Base-by-base conservation (phyloP, 2,113 vertebrate species). In the Tenebrosternarchus preto region DNA sequence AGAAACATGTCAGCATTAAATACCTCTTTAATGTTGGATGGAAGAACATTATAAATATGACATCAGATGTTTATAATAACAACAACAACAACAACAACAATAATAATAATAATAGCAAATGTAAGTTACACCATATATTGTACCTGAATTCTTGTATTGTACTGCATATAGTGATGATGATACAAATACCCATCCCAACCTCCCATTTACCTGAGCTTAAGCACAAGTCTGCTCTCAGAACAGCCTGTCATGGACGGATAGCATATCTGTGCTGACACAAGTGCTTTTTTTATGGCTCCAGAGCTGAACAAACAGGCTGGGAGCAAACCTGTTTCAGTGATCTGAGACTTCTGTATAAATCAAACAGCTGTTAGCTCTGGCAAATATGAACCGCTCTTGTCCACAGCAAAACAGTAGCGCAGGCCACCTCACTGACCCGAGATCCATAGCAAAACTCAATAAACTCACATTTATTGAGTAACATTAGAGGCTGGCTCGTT, bases 361-460 rank as follows among this genome's bases (percentile, higher is more conserved):
- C 60, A 83, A 29, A 68, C 60, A 55, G 78, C 53, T 59, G 66
- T 80, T 83, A 73, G 82, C 66, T 25, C 73, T 64, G 50, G 76
- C 83, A 78, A 66, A 55, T 57, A 60, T 29, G 19, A 25, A 59
- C 24, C 50, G 15, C 56, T 59, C 53, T 61, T 55, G 59, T 59
- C 46, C 33, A 39, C 17, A 60, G 61, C 60, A 69, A 61, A 61
- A 39, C 39, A 75, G 76, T 64, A 69, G 78, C 16, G 9, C 57
- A 69, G 57, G 43, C 68, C 50, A 71, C 16, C 67, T 71, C 39
- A n/a, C 31, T 82, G 46, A 75, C 71, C 20, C 66, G 57, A 46
- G 56, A 71, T 55, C 82, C 80, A 72, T 78, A 80, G 71, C 86
- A 75, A 76, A 80, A 43, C 83, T 39, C 31, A 46, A 66, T 67